A percentile compares a stretch with the other conserved stretches of the same genome.
Evolutionary conservation across 2,113 vertebrate genomes (phyloP).

Genomic region (Serinus canaria): DNA sequence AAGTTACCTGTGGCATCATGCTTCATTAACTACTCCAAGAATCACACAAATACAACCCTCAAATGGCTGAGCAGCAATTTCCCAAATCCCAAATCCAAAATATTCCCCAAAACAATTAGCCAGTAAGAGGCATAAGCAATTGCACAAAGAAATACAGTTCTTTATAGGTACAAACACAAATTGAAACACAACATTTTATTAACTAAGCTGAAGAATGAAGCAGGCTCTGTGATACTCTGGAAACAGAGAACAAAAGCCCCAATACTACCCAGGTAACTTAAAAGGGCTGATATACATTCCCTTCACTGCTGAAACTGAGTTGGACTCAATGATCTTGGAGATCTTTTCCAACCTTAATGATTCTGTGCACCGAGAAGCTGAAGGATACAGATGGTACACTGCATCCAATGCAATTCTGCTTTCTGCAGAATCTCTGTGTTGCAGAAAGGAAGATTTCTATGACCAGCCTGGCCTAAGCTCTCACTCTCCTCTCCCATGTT

Average conservation of each 20-base stretch:
- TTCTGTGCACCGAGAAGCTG: background rate
- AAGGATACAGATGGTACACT: background rate
- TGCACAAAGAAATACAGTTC: background rate
- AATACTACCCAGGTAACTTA: background rate
- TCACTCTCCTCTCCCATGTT: background rate
- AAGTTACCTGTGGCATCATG: background rate
- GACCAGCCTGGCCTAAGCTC: background rate
- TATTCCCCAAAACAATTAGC: background rate
- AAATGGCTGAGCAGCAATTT: background rate
- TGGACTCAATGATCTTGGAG: background rate
- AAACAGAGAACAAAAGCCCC: background rate
- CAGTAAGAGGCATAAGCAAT: background rate
- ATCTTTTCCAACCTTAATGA: background rate
- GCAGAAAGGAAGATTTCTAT: background rate
- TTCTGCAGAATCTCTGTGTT: background rate
- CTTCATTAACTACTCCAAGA: background rate
- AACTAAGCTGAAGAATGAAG: background rate
- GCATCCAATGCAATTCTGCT: background rate
- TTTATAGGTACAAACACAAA: background rate
- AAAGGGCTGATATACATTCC: background rate
- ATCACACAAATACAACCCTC: background rate
- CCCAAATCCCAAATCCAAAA: background rate
- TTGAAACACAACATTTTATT: background rate
- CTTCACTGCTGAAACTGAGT: background rate
- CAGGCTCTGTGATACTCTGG: background rate